Conservation (phyloP, 2,797 vertebrate genomes). For the Gastrophryne carolinensis region DNA sequence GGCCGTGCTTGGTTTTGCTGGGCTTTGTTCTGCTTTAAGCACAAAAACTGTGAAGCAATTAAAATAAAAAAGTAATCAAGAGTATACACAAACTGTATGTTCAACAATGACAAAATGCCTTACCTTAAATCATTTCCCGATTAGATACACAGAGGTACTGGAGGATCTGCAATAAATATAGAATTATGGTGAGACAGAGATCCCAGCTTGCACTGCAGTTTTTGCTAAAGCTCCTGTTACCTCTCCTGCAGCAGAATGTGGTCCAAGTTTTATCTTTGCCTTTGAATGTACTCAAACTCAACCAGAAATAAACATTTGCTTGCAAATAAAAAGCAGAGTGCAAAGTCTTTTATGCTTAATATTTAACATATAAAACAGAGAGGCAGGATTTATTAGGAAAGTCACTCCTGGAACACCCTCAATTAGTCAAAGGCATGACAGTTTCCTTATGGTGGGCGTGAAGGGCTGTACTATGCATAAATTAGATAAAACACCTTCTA, state of each 20-base stretch:
- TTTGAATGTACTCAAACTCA: background rate
- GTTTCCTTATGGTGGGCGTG: no score
- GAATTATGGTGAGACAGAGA: background rate
- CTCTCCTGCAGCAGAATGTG: background rate
- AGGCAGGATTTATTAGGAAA: no score
- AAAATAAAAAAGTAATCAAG: no score
- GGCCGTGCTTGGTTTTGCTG: no score
- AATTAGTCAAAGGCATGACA: no score
- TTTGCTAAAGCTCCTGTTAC: background rate
- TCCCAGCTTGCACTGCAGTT: background rate
- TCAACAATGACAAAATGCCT: background rate
- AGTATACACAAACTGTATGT: no score
- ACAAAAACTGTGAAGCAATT: no score
- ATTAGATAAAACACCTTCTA: no score
- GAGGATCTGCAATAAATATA: background rate
- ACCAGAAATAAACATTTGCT: constrained; percentile 25
- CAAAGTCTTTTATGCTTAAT: constrained; percentile 8
- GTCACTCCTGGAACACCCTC: no score
- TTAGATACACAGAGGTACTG: background rate
- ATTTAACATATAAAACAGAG: constrained; percentile 10
- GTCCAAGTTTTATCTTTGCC: background rate
- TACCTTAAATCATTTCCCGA: background rate
- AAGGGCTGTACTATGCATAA: no score
- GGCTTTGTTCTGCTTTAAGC: no score
- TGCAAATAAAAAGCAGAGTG: background rate